A percentile compares a stretch with the other conserved stretches of the same genome.
These are phyloP conservation scores for Choristoneura rosaceana DNA, from an alignment of 2,888 invertebrate genomes.

Conservation along the genomic window DNA sequence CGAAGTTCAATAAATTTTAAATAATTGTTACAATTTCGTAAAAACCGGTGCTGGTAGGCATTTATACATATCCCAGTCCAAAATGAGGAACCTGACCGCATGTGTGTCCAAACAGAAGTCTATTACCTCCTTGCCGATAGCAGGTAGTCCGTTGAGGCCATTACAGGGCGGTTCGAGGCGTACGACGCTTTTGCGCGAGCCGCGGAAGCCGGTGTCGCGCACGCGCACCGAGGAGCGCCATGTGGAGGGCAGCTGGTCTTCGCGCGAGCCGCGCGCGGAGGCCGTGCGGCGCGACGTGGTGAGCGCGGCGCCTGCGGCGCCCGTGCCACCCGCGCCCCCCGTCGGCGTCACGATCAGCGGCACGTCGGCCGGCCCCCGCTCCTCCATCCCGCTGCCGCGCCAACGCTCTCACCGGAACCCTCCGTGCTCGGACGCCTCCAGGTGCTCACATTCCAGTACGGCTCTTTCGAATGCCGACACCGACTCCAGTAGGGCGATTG, in stretches of 20 bases:
- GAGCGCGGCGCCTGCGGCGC: constrained; percentile 72
- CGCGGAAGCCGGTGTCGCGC: constrained; percentile 87
- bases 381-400: constrained; percentile 85
- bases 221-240: constrained; percentile 88
- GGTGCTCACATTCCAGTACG: constrained; percentile 82
- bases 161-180: constrained; percentile 88
- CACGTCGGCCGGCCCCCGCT: constrained; percentile 82
- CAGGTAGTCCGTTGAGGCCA: constrained; percentile 85
- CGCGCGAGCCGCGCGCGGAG: constrained; percentile 76
- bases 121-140: constrained; percentile 86
- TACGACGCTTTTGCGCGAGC: constrained; percentile 87
- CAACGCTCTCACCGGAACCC: constrained; percentile 85
- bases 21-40: not conserved
- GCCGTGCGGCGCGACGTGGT: constrained; percentile 75
- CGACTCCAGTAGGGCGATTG: constrained; percentile 79
- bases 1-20: not conserved
- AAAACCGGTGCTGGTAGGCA: not conserved
- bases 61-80: not conserved
- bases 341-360: constrained; percentile 80
- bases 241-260: constrained; percentile 76
- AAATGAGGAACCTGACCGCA: constrained; percentile 4
- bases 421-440: constrained; percentile 76
- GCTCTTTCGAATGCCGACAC: constrained; percentile 77
- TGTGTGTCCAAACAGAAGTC: constrained; percentile 66
- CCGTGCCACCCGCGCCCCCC: constrained; percentile 59